Conservation (phyloP, 2,888 invertebrate species). For the Norana najaformis region DNA sequence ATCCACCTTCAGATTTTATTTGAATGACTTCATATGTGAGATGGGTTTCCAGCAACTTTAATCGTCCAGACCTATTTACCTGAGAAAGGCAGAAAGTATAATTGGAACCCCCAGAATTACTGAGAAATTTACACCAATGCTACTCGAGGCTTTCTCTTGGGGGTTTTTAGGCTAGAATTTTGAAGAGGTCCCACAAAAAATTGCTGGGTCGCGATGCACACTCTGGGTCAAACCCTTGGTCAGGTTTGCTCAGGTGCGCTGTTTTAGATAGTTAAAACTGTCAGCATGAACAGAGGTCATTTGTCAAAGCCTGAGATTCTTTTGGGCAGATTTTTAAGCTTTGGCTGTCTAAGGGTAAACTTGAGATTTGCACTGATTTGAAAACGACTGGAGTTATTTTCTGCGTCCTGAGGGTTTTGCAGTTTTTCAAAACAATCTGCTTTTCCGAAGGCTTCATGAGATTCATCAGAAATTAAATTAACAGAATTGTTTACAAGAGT, state of each 20-base stretch:
- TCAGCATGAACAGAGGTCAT: background rate
- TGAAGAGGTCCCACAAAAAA: background rate
- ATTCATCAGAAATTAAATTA: background rate
- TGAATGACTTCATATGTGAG: background rate
- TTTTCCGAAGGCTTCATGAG: background rate
- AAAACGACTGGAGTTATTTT: no score
- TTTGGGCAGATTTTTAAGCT: background rate
- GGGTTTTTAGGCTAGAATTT: background rate
- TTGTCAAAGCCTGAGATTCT: constrained; percentile 13
- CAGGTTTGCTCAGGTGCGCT: constrained; percentile 4
- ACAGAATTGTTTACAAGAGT: background rate
- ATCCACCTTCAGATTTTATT: background rate
- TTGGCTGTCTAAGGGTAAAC: background rate
- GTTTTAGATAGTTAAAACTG: background rate
- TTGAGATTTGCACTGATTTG: no score
- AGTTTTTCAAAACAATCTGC: background rate
- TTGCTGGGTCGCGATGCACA: background rate
- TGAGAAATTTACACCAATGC: background rate
- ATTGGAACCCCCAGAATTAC: background rate
- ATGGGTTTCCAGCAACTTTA: background rate
- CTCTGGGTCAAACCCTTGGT: background rate
- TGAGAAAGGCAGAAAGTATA: background rate
- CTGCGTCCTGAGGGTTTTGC: background rate
- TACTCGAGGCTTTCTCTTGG: background rate
- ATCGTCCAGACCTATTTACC: background rate